phyloP scores from a whole-genome alignment of 1,140 invertebrate genomes.

The Leptoteleia sp. region DNA sequence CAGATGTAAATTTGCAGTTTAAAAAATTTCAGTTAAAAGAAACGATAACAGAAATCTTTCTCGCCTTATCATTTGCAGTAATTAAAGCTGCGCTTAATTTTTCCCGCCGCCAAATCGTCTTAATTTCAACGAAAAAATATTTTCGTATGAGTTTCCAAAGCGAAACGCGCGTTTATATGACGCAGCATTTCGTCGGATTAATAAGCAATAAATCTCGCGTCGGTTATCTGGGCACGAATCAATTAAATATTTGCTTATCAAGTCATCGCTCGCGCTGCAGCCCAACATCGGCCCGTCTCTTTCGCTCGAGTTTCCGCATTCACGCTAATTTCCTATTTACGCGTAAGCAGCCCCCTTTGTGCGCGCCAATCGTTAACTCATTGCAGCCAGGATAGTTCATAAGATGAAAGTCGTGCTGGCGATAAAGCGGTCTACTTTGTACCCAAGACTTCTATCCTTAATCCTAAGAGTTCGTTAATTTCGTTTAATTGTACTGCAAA shows the following conservation, averaged over 20 bases:
- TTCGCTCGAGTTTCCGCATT: slow-evolving; percentile 4
- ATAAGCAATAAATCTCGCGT: slow-evolving; percentile 42
- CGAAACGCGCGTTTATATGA: slow-evolving; percentile 4
- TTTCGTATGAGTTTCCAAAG: too few species aligned
- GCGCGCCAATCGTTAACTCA: not conserved
- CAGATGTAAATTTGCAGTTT: too few species aligned
- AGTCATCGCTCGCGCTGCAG: slow-evolving; percentile 23
- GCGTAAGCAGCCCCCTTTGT: slow-evolving; percentile 4
- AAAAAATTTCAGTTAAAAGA: too few species aligned
- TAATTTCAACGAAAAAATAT: too few species aligned
- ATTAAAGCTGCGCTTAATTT: too few species aligned
- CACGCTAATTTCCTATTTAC: slow-evolving; percentile 35
- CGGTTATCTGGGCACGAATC: slow-evolving; percentile 33
- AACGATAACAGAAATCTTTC: too few species aligned
- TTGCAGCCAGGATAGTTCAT: slow-evolving; percentile 1
- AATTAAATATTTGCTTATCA: slow-evolving; percentile 56
- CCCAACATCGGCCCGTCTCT: slow-evolving; percentile 9
- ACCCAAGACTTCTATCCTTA: too few species aligned
- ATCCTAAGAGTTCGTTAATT: too few species aligned
- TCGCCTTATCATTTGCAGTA: too few species aligned
- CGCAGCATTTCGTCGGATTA: slow-evolving; percentile 40
- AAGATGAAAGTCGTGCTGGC: not conserved
- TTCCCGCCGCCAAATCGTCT: too few species aligned
- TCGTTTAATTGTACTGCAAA: too few species aligned
- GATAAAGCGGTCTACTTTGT: not conserved